Conservation (phyloP, 2,888 invertebrate genomes). For the Melieria picta region DNA sequence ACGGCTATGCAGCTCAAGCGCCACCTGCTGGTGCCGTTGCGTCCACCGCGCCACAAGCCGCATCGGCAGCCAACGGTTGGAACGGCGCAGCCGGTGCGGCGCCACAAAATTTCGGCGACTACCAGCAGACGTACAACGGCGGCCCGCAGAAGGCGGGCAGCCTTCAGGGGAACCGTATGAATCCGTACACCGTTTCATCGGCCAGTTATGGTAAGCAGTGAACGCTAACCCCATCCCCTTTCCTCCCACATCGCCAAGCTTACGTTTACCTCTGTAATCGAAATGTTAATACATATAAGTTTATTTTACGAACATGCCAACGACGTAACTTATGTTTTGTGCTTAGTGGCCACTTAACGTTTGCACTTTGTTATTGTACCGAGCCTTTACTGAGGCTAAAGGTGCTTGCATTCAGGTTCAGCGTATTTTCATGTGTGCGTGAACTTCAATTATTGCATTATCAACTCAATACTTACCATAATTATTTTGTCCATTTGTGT, state of each 20-base stretch:
- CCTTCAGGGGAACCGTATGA: slow-evolving; percentile 77
- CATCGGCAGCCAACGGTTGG: slow-evolving; percentile 45
- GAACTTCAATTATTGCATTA: too few relatives aligned
- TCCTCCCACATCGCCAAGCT: not conserved
- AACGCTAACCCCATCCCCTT: not conserved
- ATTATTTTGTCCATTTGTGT: too few relatives aligned
- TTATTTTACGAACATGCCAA: too few relatives aligned
- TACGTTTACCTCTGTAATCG: not conserved
- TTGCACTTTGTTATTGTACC: too few relatives aligned
- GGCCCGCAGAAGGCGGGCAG: slow-evolving; percentile 82
- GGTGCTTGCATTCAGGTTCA: too few relatives aligned
- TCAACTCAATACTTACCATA: too few relatives aligned
- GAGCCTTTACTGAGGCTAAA: too few relatives aligned
- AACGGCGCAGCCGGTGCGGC: slow-evolving; percentile 44
- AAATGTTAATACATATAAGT: not conserved
- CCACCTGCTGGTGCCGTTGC: slow-evolving; percentile 44
- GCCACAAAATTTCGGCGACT: slow-evolving; percentile 69
- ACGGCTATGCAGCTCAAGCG: slow-evolving; percentile 43
- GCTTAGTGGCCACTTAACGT: too few relatives aligned
- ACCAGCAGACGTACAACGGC: slow-evolving; percentile 83
- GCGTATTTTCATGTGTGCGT: too few relatives aligned
- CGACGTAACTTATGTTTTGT: too few relatives aligned
- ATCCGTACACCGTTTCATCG: slow-evolving; percentile 66
- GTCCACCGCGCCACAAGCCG: slow-evolving; percentile 42
- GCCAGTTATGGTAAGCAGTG: slow-evolving; percentile 55